Evolutionary conservation across 2,888 invertebrate species (phyloP).

Genomic region (Drosophila siamana): DNA sequence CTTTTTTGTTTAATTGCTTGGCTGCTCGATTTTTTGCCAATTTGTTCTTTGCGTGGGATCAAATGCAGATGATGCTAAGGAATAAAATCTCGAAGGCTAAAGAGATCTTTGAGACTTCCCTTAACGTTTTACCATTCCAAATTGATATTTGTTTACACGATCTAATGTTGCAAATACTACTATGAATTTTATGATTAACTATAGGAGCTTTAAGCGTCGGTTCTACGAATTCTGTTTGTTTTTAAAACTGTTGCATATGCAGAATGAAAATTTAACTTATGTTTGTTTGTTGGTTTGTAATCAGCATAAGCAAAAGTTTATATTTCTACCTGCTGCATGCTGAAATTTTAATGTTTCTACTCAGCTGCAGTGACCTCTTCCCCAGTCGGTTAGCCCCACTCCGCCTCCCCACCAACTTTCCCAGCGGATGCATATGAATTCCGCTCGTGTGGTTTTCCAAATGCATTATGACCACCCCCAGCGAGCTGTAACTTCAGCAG

Average conservation of each 20-base stretch:
- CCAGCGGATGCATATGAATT: slow-evolving; percentile 67
- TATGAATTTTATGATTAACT: too few relatives aligned
- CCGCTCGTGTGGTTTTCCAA: slow-evolving; percentile 76
- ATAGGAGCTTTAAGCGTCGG: too few relatives aligned
- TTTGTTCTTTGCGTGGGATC: too few relatives aligned
- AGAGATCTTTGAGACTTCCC: too few relatives aligned
- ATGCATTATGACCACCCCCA: slow-evolving; percentile 65
- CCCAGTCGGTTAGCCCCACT: background rate
- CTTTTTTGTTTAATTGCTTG: too few relatives aligned
- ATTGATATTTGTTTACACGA: too few relatives aligned
- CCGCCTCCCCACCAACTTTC: slow-evolving; percentile 5
- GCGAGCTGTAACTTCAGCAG: slow-evolving; percentile 13
- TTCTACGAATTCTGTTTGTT: background rate
- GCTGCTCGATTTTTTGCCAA: too few relatives aligned
- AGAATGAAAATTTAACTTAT: background rate
- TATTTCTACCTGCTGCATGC: slow-evolving; percentile 17
- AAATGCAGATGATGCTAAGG: too few relatives aligned
- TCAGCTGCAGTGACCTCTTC: slow-evolving; percentile 20
- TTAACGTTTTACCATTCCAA: too few relatives aligned
- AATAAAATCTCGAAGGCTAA: too few relatives aligned
- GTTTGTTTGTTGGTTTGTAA: slow-evolving; percentile 17
- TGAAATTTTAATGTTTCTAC: slow-evolving; percentile 44
- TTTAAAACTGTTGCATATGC: background rate
- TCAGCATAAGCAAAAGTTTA: slow-evolving; percentile 37
- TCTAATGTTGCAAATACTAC: too few relatives aligned